Conservation (phyloP, 2,113 vertebrate species). For the Corythoichthys intestinalis region DNA sequence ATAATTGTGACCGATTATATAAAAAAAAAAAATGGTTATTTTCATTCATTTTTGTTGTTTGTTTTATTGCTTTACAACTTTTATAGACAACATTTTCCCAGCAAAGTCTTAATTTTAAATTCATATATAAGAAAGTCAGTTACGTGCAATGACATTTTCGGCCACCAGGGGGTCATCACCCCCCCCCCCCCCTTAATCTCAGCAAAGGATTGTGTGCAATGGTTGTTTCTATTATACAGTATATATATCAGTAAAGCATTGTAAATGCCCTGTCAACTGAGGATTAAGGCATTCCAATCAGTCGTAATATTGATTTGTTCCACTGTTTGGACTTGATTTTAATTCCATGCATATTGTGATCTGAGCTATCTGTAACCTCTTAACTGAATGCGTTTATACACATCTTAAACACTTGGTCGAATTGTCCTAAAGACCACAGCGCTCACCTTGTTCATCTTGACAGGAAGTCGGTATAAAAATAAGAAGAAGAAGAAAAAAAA, state of each 20-base stretch:
- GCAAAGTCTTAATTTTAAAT: too few species aligned
- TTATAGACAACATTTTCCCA: too few species aligned
- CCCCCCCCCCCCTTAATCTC: too few species aligned
- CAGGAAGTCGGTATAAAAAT: background rate
- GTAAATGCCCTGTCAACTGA: background rate
- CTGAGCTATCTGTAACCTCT: conserved; percentile 35
- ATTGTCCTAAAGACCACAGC: conserved; percentile 45
- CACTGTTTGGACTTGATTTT: conserved; percentile 37
- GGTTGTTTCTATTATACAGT: background rate
- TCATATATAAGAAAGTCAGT: too few species aligned
- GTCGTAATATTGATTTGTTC: conserved; percentile 41
- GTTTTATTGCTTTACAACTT: too few species aligned
- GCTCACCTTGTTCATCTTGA: conserved; percentile 45
- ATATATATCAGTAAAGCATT: background rate
- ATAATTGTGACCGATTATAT: too few species aligned
- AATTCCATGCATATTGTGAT: conserved; percentile 52
- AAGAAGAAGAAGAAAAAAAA: too few species aligned
- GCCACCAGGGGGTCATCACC: too few species aligned
- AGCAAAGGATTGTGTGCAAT: background rate
- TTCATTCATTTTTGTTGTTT: too few species aligned
- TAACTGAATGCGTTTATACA: conserved; percentile 43
- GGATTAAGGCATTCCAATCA: conserved; percentile 4
- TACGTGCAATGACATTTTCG: too few species aligned
- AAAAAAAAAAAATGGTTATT: too few species aligned
- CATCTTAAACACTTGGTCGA: conserved; percentile 9